A percentile compares a stretch with the other conserved stretches of the same genome.
Conservation (phyloP, 1,140 invertebrate species). For the Rhynchophorus ferrugineus region DNA sequence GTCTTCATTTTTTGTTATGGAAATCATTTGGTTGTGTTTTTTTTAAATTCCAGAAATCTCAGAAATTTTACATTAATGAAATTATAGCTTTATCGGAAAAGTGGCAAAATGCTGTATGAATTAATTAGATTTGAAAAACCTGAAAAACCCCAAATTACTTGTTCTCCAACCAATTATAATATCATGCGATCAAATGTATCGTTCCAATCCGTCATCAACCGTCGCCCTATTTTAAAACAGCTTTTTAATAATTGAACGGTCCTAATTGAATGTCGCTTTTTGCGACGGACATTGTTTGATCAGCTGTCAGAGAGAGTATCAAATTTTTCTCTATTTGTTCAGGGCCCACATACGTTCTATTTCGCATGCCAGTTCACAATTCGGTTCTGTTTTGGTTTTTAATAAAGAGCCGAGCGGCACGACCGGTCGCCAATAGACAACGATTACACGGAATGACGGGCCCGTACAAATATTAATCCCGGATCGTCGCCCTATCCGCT, state of each 20-base stretch:
- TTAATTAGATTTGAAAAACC: no score
- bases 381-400: conserved; percentile 23
- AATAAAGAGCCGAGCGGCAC: conserved; percentile 17
- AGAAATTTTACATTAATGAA: no score
- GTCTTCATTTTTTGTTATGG: no score
- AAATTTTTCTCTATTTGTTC: conserved; percentile 19
- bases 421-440: no score
- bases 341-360: conserved; percentile 5
- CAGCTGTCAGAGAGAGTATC: conserved; percentile 14
- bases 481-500: neutral
- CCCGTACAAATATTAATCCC: conserved; percentile 24
- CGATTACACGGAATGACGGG: conserved; percentile 19
- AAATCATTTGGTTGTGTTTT: no score
- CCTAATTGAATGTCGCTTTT: conserved; percentile 10
- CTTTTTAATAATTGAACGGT: neutral
- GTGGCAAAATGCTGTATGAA: no score
- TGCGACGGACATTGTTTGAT: conserved; percentile 9
- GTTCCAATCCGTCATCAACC: neutral
- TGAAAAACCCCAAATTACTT: no score
- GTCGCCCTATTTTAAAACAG: neutral
- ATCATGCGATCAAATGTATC: no score
- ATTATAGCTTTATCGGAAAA: no score
- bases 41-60: no score
- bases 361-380: conserved; percentile 4
- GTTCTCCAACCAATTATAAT: no score